Conservation (phyloP, 1,140 invertebrate genomes). For the Aphidius gifuensis region DNA sequence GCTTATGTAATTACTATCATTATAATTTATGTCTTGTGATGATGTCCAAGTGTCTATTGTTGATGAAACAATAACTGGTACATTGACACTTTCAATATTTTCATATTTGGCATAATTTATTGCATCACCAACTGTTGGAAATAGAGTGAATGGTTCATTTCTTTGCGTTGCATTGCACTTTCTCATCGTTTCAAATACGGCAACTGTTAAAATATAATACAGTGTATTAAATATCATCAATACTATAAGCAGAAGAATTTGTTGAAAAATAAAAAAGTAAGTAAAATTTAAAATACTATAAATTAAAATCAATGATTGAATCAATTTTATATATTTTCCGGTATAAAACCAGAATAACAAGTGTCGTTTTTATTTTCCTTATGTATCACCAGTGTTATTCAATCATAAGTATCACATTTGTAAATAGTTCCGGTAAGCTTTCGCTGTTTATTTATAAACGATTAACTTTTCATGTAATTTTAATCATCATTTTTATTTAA, state of each 20-base stretch:
- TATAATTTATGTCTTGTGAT: conserved; percentile 11
- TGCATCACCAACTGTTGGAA: conserved; percentile 71
- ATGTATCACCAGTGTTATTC: too few species aligned
- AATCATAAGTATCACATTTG: too few species aligned
- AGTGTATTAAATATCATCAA: neutral
- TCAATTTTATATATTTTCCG: neutral
- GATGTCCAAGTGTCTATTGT: conserved; percentile 34
- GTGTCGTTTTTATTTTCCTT: neutral
- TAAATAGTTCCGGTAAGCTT: too few species aligned
- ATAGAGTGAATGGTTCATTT: conserved; percentile 58
- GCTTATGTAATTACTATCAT: conserved; percentile 39
- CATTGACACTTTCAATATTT: conserved; percentile 33
- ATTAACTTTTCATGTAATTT: too few species aligned
- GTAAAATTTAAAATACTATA: neutral
- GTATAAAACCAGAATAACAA: conserved; percentile 10
- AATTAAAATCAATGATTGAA: neutral
- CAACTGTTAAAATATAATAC: conserved; percentile 44
- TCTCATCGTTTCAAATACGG: conserved; percentile 64
- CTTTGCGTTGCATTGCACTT: conserved; percentile 59
- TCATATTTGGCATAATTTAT: conserved; percentile 59
- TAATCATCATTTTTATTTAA: neutral
- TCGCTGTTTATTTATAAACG: too few species aligned
- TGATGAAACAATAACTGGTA: conserved; percentile 26
- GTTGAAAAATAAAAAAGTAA: conserved; percentile 12
- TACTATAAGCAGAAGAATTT: conserved; percentile 8